phyloP scores from a whole-genome alignment of 2,888 invertebrate species.

The Achlya flavicornis region DNA sequence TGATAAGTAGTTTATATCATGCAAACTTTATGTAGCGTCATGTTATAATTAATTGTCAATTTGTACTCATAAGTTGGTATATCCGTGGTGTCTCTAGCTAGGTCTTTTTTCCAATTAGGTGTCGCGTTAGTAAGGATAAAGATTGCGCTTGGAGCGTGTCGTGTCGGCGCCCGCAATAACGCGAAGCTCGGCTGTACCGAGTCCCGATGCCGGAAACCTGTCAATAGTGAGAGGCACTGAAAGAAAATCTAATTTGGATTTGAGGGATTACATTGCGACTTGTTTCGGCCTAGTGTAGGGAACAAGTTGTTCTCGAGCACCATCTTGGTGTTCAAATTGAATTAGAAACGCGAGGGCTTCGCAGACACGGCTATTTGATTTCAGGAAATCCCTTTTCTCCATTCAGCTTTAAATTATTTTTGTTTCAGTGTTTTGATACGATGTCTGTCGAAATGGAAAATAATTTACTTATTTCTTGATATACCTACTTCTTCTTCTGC shows the following conservation, averaged over 20 bases:
- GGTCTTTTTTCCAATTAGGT: slow-evolving; percentile 61
- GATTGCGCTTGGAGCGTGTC: slow-evolving; percentile 52
- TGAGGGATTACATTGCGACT: slow-evolving; percentile 79
- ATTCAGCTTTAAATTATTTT: slow-evolving; percentile 44
- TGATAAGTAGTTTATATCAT: slow-evolving; percentile 17
- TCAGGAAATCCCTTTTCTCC: slow-evolving; percentile 43
- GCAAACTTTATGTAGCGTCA: background rate
- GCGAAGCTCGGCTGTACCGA: slow-evolving; percentile 23
- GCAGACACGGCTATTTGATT: slow-evolving; percentile 56
- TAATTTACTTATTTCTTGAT: slow-evolving; percentile 23
- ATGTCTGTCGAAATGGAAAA: slow-evolving; percentile 23
- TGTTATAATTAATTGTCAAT: background rate
- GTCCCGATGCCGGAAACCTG: slow-evolving; percentile 57
- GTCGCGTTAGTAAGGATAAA: slow-evolving; percentile 46
- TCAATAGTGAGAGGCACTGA: slow-evolving; percentile 77
- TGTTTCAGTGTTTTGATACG: slow-evolving; percentile 35
- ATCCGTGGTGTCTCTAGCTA: slow-evolving; percentile 21
- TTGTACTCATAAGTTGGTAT: background rate
- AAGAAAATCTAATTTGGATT: slow-evolving; percentile 84
- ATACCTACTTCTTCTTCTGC: background rate
- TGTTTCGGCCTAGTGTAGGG: slow-evolving; percentile 78
- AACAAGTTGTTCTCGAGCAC: slow-evolving; percentile 52
- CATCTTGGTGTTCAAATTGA: slow-evolving; percentile 68
- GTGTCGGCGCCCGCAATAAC: slow-evolving; percentile 34
- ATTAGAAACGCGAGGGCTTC: slow-evolving; percentile 65